Evolutionary conservation across 1,140 invertebrate species (phyloP), one percentile per base, ranked within the genome.

Genomic region (Cherax destructor): DNA sequence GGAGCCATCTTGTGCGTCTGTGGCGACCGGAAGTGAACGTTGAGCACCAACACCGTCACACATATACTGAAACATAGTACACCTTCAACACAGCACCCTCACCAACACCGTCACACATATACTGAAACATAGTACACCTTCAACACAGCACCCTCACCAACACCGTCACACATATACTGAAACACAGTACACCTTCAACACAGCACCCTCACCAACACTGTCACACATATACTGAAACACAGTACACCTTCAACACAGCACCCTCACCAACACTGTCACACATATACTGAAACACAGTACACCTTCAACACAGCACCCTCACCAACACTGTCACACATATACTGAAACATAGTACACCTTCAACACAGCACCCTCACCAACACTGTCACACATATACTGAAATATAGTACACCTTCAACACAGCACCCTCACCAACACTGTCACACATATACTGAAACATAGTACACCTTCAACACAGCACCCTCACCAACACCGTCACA

Each of bases 1-100:
- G 97, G 97, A 24, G 98, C 97, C 98, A 99, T 99, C 94, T 96
- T 96, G 95, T 99, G 98, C 11, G 98, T 99, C 94, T 98, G 98
- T 11, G 98, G 98, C 59, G 98, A 99, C 65, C 98, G 97, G 94
- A 99, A 99, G 95, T 99, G 97, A 50, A 99, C 96, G 94, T 97
- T 97, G 50, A 97, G 94, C 49, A 97, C 96, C 88, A 96, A 95
- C 65, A 97, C 96, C 74, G 96, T 97, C 76, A 96, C 95, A 92
- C 96, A 95, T 89, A 95, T 95, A 93, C 95, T 95, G 93, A 92
- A 93, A 93, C 41, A 50, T n/a, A 80, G n/a, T 1, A 6, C 13
- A 13, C 50, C n/a, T 16, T 24, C 30, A 81, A 24, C 4, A 74
- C n/a, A 65, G 7, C 24, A 74, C 6, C 24, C n/a, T 74, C 4